Evolutionary conservation across 2,113 vertebrate genomes (phyloP).

Genomic region (Corythoichthys haematopterus): DNA sequence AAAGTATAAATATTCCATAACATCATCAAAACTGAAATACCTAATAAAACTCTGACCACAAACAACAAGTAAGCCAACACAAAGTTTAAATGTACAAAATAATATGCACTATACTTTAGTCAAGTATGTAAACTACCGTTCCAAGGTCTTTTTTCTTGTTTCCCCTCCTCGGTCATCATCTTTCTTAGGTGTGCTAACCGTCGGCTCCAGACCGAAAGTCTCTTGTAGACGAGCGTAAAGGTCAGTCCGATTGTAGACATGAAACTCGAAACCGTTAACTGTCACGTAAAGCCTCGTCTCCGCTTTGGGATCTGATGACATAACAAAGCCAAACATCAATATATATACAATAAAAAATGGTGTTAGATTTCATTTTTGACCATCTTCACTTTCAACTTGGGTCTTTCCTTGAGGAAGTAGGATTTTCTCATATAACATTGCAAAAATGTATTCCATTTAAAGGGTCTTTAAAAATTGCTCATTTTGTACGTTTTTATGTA

Average conservation of each 20-base stretch:
- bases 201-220: conserved; percentile 91
- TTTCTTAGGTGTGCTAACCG: conserved; percentile 80
- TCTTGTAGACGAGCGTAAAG: conserved; percentile 91
- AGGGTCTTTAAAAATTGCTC: not conserved
- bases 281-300: conserved; percentile 95
- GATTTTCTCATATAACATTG: not conserved
- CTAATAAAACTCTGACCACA: too few relatives aligned
- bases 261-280: conserved; percentile 96
- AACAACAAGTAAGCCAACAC: too few relatives aligned
- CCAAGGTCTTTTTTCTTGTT: conserved; percentile 75
- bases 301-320: conserved; percentile 85
- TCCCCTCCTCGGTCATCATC: conserved; percentile 80
- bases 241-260: conserved; percentile 94
- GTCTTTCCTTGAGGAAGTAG: not conserved
- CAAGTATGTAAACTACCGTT: conserved; percentile 72
- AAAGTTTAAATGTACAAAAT: not conserved
- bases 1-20: too few relatives aligned
- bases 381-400: not conserved
- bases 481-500: not conserved
- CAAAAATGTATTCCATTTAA: not conserved
- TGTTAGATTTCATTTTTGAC: not conserved
- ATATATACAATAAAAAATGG: not conserved
- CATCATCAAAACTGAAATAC: too few relatives aligned
- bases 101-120: not conserved
- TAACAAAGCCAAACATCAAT: not conserved